Evolutionary conservation across 2,888 invertebrate genomes (phyloP).

Genomic region (Tridacna gigas): DNA sequence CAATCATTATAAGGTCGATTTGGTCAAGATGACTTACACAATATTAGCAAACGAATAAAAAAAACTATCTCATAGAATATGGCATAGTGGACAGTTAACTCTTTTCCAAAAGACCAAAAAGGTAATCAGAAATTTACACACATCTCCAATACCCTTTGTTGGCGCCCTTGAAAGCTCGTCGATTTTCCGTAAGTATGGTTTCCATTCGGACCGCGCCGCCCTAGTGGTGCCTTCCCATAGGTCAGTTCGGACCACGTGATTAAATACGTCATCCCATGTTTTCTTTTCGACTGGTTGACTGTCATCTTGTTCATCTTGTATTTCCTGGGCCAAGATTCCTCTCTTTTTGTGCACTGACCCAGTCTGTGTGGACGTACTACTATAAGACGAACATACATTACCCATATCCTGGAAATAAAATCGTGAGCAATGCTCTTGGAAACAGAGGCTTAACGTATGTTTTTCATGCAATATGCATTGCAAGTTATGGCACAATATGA

Average conservation of each 20-base stretch:
- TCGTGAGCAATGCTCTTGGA: no score
- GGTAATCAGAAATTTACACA: not conserved
- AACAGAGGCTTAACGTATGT: no score
- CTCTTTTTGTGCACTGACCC: not conserved
- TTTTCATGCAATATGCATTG: no score
- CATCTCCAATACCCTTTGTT: conserved; percentile 6
- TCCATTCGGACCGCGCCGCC: conserved; percentile 5
- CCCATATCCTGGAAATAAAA: not conserved
- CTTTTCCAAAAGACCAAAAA: no score
- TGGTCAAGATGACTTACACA: no score
- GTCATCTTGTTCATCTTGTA: not conserved
- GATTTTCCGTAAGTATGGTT: conserved; percentile 1
- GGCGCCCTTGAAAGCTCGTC: conserved; percentile 10
- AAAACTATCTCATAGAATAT: no score
- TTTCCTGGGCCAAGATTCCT: not conserved
- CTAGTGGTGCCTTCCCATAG: conserved; percentile 5
- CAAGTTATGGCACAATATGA: no score
- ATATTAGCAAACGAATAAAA: no score
- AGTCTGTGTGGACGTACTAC: conserved; percentile 15
- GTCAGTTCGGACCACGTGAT: conserved; percentile 22
- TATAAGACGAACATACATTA: conserved; percentile 5
- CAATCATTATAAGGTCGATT: no score
- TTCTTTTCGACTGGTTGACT: not conserved
- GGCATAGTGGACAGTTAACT: no score
- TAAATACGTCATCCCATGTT: conserved; percentile 27